A percentile compares a stretch with the other conserved stretches of the same genome.
phyloP scores from a whole-genome alignment of 2,113 vertebrate species.

The Callaeas wilsoni region DNA sequence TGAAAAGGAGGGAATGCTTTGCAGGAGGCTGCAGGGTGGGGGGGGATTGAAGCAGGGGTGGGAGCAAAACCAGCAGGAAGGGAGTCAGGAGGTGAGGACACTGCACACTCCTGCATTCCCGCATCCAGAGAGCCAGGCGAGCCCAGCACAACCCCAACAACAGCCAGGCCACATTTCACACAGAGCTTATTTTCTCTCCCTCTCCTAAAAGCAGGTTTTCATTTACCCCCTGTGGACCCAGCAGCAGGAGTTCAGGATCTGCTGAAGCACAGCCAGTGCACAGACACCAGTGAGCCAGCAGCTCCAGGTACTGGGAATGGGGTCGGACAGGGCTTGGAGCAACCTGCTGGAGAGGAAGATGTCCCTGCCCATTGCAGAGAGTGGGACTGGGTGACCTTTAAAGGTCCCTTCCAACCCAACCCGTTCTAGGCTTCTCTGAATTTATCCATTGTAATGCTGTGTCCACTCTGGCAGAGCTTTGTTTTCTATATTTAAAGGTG shows the following conservation, averaged over 20 bases:
- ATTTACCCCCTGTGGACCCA: neutral
- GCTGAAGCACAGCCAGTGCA: neutral
- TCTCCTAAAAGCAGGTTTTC: neutral
- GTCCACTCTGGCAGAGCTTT: neutral
- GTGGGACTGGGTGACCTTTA: neutral
- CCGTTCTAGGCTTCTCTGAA: neutral
- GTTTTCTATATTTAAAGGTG: neutral
- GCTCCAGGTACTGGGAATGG: neutral
- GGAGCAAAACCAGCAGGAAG: neutral
- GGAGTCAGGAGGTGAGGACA: neutral
- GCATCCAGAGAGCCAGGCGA: neutral
- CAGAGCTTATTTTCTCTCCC: neutral
- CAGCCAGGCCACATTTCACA: neutral
- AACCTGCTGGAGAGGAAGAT: rapidly evolving
- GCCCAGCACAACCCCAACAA: neutral
- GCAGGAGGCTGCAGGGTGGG: neutral
- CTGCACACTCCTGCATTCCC: neutral
- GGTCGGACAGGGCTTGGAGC: neutral
- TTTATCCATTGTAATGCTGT: neutral
- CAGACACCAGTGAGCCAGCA: neutral
- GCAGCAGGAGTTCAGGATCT: neutral
- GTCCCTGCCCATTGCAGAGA: neutral
- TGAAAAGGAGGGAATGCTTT: neutral
- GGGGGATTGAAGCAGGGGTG: neutral
- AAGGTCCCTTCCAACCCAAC: neutral